Evolutionary conservation across 2,113 vertebrate genomes (phyloP).

Genomic region (Opisthocomus hoazin): DNA sequence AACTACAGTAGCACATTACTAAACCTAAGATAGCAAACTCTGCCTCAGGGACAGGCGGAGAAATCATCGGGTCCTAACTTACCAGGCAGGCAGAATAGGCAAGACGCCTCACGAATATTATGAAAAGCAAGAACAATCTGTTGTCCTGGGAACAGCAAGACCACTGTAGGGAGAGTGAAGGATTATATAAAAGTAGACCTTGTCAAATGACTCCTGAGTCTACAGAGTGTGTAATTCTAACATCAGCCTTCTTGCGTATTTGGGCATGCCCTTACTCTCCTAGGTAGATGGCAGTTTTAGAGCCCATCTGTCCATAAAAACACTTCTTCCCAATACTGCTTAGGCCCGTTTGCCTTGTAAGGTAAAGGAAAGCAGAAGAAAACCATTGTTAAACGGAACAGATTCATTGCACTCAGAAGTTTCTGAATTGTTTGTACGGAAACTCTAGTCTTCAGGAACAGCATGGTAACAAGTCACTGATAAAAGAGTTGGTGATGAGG

Average conservation of each 20-base stretch:
- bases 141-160: neutral
- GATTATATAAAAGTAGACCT: neutral
- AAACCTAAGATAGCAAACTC: neutral
- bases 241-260: neutral
- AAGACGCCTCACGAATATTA: neutral
- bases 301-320: neutral
- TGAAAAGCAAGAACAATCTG: neutral
- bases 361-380: neutral
- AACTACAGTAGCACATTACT: neutral
- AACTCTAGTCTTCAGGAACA: neutral
- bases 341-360: slow-evolving; percentile 9
- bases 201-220: neutral
- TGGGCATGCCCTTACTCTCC: neutral
- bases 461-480: neutral
- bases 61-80: neutral
- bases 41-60: neutral
- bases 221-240: neutral
- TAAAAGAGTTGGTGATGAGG: neutral
- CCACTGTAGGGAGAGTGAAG: neutral
- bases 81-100: neutral
- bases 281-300: neutral
- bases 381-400: neutral
- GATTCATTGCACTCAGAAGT: neutral
- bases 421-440: neutral
- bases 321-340: neutral